Evolutionary conservation across 2,797 vertebrate genomes (phyloP).

Genomic region (Apodemus agrarius): DNA sequence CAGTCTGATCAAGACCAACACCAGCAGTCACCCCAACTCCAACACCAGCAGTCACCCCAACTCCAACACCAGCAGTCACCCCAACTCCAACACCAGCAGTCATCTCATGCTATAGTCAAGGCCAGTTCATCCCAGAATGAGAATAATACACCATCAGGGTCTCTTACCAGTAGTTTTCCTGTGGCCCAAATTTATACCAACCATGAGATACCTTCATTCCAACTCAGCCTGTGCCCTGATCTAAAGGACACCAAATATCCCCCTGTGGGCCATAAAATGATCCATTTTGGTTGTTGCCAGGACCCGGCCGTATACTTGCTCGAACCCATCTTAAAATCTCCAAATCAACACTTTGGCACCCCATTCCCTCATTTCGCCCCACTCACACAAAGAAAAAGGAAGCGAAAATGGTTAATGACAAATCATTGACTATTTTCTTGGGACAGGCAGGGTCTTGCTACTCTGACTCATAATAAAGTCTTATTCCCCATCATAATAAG

Average conservation of each 20-base stretch:
- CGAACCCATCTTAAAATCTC: not conserved
- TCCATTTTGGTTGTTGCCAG: slow-evolving; percentile 53
- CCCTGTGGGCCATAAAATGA: not conserved
- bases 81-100: not conserved
- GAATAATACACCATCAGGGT: accelerated
- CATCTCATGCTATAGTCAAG: not conserved
- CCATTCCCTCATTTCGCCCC: not conserved
- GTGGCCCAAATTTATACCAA: not conserved
- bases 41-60: not conserved
- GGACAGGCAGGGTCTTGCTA: not conserved
- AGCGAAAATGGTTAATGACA: not conserved
- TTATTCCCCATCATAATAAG: too few relatives aligned
- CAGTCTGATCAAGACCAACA: too few relatives aligned
- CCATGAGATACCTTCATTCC: not conserved
- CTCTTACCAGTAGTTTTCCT: accelerated
- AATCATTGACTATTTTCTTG: not conserved
- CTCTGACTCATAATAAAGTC: not conserved
- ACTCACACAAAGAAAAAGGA: not conserved
- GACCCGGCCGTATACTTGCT: not conserved
- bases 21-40: not conserved
- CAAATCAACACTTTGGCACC: accelerated
- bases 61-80: not conserved
- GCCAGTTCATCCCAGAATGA: not conserved
- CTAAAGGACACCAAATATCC: not conserved
- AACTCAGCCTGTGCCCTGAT: not conserved